Conservation (phyloP, 2,888 invertebrate species). For the Dryadula phaetusa region DNA sequence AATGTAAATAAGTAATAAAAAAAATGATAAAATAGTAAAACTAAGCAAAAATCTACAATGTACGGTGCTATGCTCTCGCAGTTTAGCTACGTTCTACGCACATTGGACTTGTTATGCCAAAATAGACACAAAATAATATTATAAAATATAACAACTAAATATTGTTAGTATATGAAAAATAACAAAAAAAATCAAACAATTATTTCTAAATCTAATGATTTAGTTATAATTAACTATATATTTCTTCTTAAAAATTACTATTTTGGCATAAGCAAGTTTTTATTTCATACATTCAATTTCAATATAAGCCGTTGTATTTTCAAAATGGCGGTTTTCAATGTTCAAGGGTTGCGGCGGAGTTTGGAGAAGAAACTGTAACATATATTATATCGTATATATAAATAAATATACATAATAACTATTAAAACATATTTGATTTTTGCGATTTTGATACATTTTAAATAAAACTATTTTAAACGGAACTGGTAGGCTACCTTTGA, state of each 20-base stretch:
- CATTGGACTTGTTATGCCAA: conserved; percentile 11
- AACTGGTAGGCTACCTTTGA: too few relatives aligned
- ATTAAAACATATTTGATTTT: too few relatives aligned
- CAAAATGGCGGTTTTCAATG: conserved; percentile 34
- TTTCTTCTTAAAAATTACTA: not conserved
- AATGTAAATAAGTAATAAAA: not conserved
- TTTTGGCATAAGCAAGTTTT: conserved; percentile 18
- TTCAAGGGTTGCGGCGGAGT: conserved; percentile 74
- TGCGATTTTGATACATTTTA: too few relatives aligned
- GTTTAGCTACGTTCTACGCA: conserved; percentile 18
- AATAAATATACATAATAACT: not conserved
- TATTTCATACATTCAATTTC: not conserved
- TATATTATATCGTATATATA: conserved; percentile 30
- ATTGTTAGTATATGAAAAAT: not conserved
- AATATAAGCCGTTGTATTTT: conserved; percentile 18
- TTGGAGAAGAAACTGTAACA: conserved; percentile 77
- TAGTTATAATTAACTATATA: not conserved
- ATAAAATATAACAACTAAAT: not conserved
- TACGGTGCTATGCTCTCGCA: conserved; percentile 17
- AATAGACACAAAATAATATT: conserved; percentile 3
- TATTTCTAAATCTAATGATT: too few relatives aligned
- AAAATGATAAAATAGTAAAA: not conserved
- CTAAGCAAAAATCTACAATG: conserved; percentile 20
- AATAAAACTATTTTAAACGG: too few relatives aligned
- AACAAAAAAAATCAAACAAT: too few relatives aligned